These are phyloP conservation scores for Eurystomus glaucurus DNA, from an alignment of 2,797 vertebrate species.

Conservation along the genomic window DNA sequence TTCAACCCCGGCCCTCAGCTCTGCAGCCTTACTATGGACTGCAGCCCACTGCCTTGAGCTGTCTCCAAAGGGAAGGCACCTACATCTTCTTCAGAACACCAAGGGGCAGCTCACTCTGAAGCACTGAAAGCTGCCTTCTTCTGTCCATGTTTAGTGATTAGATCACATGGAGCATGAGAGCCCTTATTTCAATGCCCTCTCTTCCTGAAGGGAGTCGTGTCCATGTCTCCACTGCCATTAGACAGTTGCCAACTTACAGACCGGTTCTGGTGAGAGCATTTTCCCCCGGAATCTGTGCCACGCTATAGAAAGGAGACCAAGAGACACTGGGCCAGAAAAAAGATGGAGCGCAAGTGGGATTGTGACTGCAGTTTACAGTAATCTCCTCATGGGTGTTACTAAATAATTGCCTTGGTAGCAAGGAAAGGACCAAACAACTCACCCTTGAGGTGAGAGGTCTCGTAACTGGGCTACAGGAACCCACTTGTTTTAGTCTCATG, in stretches of 20 bases:
- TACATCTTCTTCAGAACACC: neutral
- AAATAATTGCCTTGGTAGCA: neutral
- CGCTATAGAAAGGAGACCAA: neutral
- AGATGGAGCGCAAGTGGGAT: neutral
- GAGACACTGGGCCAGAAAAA: neutral
- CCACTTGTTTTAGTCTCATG: neutral
- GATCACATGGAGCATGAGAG: neutral
- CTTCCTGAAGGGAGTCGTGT: neutral
- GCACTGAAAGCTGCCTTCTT: neutral
- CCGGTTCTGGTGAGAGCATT: neutral
- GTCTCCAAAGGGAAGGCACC: neutral
- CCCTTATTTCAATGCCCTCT: neutral
- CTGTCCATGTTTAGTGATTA: neutral
- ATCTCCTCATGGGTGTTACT: neutral
- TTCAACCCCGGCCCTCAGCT: neutral
- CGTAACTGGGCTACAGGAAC: neutral
- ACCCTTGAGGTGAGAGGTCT: neutral
- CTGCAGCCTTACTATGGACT: rapidly evolving
- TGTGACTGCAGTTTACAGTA: neutral
- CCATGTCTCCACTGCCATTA: rapidly evolving
- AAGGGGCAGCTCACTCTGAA: neutral
- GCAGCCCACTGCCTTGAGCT: neutral
- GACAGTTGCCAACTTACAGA: neutral
- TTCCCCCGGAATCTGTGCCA: neutral
- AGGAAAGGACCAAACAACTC: neutral